A percentile compares a stretch with the other conserved stretches of the same genome.
Conservation (phyloP, 2,888 invertebrate genomes). For the Yponomeuta sedellus region DNA sequence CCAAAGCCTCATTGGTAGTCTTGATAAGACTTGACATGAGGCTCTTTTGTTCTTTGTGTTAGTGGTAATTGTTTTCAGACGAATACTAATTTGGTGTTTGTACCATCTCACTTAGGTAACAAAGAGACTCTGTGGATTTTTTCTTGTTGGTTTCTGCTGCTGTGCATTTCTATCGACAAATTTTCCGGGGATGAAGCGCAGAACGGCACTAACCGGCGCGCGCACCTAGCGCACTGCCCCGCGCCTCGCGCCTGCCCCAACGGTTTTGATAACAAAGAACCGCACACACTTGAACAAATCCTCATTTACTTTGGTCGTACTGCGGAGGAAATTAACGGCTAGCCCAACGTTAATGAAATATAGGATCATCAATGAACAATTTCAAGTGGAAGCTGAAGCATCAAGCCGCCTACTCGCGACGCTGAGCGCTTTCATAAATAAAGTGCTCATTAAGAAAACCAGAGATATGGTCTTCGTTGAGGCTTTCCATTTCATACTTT, state of each 20-base stretch:
- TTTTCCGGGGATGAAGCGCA: neutral
- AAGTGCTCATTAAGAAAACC: neutral
- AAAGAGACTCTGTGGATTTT: too few relatives aligned
- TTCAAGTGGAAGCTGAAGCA: neutral
- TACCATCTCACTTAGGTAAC: too few relatives aligned
- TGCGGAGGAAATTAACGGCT: neutral
- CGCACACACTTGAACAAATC: conserved; percentile 5
- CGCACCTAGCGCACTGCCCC: conserved; percentile 7
- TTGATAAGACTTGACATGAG: too few relatives aligned
- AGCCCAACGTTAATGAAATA: neutral
- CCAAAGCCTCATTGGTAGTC: too few relatives aligned
- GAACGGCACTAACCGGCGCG: neutral
- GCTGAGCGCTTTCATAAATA: neutral
- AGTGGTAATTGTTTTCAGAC: too few relatives aligned
- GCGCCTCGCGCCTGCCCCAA: conserved; percentile 2
- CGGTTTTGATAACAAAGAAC: conserved; percentile 10
- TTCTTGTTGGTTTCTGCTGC: too few relatives aligned
- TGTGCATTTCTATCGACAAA: neutral
- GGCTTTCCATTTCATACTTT: too few relatives aligned
- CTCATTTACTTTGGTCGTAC: neutral
- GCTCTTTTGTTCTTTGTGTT: too few relatives aligned
- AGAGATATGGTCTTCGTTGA: too few relatives aligned
- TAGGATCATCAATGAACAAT: neutral
- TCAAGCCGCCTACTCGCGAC: neutral
- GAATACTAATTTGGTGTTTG: too few relatives aligned